phyloP scores from a whole-genome alignment of 2,888 invertebrate genomes.

The Apocheima hispidaria region DNA sequence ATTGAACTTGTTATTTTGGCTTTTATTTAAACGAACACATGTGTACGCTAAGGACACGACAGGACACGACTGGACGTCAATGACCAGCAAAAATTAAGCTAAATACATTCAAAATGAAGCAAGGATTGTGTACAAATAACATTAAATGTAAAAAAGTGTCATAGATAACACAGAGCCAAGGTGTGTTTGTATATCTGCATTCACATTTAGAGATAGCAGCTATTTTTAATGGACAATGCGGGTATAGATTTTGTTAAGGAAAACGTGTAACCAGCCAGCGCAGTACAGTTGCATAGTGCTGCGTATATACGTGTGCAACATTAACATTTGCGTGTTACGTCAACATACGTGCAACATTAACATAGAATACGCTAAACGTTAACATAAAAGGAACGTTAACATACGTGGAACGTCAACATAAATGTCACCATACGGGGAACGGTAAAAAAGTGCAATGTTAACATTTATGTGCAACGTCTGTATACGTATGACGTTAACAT shows the following conservation, averaged over 20 bases:
- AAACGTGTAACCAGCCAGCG: slow-evolving; percentile 10
- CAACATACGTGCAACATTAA: not conserved
- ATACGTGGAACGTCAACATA: too few species aligned
- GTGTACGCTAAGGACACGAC: not conserved
- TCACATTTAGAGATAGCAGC: slow-evolving; percentile 85
- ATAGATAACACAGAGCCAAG: slow-evolving; percentile 4
- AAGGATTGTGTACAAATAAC: slow-evolving; percentile 13
- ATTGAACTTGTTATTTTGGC: too few species aligned
- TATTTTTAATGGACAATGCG: slow-evolving; percentile 38
- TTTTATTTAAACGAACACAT: too few species aligned
- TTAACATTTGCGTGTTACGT: not conserved
- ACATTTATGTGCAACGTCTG: too few species aligned
- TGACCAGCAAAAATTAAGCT: not conserved
- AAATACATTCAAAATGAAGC: not conserved
- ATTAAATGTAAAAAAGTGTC: slow-evolving; percentile 9
- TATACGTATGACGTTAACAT: too few species aligned
- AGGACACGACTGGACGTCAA: not conserved
- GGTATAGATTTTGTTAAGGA: slow-evolving; percentile 3
- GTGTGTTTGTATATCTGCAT: slow-evolving; percentile 58
- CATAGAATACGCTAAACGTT: not conserved
- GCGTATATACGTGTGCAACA: not conserved
- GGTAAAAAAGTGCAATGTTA: too few species aligned
- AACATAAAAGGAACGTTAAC: too few species aligned
- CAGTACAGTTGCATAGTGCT: slow-evolving; percentile 3
- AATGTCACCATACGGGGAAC: too few species aligned